These are phyloP conservation scores for Reticulitermes lucifugus DNA, from an alignment of 2,888 invertebrate genomes.

Conservation along the genomic window DNA sequence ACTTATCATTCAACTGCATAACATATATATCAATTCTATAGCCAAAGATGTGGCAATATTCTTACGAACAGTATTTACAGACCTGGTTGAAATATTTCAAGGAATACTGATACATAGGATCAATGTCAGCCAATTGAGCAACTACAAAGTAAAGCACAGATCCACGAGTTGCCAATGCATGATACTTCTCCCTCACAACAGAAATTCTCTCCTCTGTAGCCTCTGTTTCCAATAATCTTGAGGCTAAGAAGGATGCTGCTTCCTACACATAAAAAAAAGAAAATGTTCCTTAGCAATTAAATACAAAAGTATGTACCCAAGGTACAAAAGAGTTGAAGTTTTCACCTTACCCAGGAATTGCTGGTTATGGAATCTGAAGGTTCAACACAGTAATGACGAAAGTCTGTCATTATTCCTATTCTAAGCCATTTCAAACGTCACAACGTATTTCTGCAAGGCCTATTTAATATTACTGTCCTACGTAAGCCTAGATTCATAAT, in stretches of 20 bases:
- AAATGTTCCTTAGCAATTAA: not conserved
- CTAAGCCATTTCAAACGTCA: too few species aligned
- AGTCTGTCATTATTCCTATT: too few species aligned
- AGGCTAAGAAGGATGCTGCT: slow-evolving; percentile 90
- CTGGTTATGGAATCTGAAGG: too few species aligned
- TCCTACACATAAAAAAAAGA: slow-evolving; percentile 67
- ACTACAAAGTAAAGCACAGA: slow-evolving; percentile 93
- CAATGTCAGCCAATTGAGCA: slow-evolving; percentile 87
- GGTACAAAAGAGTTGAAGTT: too few species aligned
- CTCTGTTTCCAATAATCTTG: slow-evolving; percentile 87
- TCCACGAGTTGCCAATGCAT: slow-evolving; percentile 87
- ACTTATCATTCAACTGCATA: too few species aligned
- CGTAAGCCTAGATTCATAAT: too few species aligned
- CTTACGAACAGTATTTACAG: slow-evolving; percentile 50
- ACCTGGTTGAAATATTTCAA: slow-evolving; percentile 87
- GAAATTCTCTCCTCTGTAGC: slow-evolving; percentile 89
- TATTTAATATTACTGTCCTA: too few species aligned
- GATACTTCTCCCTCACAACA: slow-evolving; percentile 86
- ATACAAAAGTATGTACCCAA: not conserved
- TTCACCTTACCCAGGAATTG: too few species aligned
- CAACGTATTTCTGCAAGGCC: too few species aligned
- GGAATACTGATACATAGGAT: slow-evolving; percentile 97
- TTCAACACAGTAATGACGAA: too few species aligned
- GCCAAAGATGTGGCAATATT: too few species aligned
- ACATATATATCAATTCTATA: too few species aligned